Conservation (phyloP, 2,888 invertebrate genomes). For the Idaea biselata region DNA sequence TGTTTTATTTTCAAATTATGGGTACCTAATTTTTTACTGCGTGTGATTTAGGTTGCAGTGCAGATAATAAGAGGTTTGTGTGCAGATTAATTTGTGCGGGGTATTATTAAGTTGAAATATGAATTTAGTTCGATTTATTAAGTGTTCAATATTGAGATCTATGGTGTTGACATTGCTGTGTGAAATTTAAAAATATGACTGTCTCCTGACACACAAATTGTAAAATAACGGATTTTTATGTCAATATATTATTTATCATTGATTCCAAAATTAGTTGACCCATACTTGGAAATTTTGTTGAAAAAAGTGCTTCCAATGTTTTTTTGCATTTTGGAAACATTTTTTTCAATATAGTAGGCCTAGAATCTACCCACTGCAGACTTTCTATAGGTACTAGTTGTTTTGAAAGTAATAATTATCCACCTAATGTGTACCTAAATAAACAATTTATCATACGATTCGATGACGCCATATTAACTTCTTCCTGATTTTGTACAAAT, state of each 20-base stretch:
- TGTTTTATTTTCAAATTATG: constrained; percentile 34
- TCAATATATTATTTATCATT: too few species aligned
- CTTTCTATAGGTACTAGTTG: too few species aligned
- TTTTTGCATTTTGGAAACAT: too few species aligned
- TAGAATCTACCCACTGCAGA: too few species aligned
- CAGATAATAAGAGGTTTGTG: constrained; percentile 8
- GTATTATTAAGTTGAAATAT: neutral
- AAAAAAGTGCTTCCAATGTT: too few species aligned
- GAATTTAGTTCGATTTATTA: neutral
- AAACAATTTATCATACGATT: neutral
- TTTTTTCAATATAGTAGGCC: too few species aligned
- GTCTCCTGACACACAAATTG: too few species aligned
- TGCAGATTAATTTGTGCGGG: neutral
- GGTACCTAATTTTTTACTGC: constrained; percentile 16
- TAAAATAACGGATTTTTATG: too few species aligned
- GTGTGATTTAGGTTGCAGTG: constrained; percentile 14
- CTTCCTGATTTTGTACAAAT: neutral
- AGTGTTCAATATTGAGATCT: neutral
- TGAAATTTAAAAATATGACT: too few species aligned
- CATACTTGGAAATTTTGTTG: too few species aligned
- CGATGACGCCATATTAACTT: constrained; percentile 15
- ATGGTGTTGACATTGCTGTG: too few species aligned
- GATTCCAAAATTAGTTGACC: too few species aligned
- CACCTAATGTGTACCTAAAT: neutral
- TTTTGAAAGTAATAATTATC: neutral